Conservation (phyloP, 2,797 vertebrate species). For the Acipenser transmontanus region DNA sequence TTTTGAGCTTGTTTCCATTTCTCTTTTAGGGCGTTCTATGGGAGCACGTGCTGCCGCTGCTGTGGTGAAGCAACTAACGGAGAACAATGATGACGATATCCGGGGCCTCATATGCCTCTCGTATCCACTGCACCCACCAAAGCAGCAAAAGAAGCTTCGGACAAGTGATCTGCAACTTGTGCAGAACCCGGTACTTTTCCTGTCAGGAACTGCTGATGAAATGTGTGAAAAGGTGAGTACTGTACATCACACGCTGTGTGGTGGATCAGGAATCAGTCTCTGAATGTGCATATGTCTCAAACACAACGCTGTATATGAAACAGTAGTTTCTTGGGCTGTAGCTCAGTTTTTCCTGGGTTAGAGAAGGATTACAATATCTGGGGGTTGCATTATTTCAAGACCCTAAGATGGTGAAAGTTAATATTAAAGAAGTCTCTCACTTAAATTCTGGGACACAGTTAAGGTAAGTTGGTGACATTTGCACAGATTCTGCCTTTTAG, state of each 20-base stretch:
- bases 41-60: slow-evolving; percentile 78
- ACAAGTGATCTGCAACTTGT: slow-evolving; percentile 72
- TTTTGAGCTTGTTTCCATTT: slow-evolving; percentile 8
- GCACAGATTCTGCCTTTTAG: too few relatives aligned
- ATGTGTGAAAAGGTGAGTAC: slow-evolving; percentile 80
- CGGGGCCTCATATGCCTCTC: slow-evolving; percentile 82
- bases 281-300: too few relatives aligned
- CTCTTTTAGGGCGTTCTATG: slow-evolving; percentile 79
- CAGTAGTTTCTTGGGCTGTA: too few relatives aligned
- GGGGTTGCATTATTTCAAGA: too few relatives aligned
- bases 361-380: too few relatives aligned
- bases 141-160: slow-evolving; percentile 66
- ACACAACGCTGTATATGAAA: too few relatives aligned
- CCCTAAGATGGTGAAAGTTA: too few relatives aligned
- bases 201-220: slow-evolving; percentile 79
- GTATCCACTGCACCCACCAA: slow-evolving; percentile 80
- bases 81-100: slow-evolving; percentile 51
- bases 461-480: too few relatives aligned
- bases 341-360: too few relatives aligned
- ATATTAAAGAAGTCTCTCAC: too few relatives aligned
- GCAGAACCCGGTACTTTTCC: slow-evolving; percentile 70
- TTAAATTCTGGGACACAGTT: too few relatives aligned
- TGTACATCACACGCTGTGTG: too few relatives aligned
- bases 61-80: slow-evolving; percentile 48
- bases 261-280: not conserved